Conservation (phyloP, 92 coral and sea anemone genomes). For the Phenganax subtilis region DNA sequence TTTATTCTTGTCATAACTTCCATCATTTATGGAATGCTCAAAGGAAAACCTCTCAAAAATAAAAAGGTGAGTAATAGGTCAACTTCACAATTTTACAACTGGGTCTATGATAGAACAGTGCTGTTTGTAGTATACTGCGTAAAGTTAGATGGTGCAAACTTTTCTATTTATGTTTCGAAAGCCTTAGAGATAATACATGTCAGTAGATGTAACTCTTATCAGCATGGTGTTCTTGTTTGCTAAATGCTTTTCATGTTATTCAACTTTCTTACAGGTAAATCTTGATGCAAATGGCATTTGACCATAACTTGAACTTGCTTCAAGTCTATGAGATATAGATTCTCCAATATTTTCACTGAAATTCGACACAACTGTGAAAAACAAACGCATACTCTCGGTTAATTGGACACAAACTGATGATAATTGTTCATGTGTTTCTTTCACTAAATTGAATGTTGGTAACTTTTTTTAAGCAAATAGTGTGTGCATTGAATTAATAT, state of each 20-base stretch:
- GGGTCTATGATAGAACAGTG: no score
- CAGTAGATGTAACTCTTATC: no score
- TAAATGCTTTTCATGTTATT: neutral
- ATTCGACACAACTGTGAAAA: no score
- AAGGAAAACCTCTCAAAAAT: conserved; percentile 69
- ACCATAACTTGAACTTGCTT: neutral
- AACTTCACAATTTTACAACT: neutral
- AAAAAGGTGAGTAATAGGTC: conserved; percentile 49
- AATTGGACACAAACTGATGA: neutral
- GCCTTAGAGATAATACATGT: no score
- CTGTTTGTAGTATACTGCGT: no score
- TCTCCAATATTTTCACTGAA: no score
- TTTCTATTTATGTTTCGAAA: no score
- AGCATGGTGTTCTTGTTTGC: no score
- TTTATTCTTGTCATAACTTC: conserved; percentile 83
- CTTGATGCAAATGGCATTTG: neutral
- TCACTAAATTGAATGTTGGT: neutral
- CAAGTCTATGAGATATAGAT: neutral
- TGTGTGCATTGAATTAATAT: neutral
- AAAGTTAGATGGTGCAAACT: no score
- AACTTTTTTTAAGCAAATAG: neutral
- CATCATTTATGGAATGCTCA: conserved; percentile 89
- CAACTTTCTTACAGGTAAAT: conserved; percentile 7
- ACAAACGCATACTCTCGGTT: no score
- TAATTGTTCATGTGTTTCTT: neutral